Evolutionary conservation across 2,113 vertebrate species (phyloP).

Genomic region (Brevimyrus niger): DNA sequence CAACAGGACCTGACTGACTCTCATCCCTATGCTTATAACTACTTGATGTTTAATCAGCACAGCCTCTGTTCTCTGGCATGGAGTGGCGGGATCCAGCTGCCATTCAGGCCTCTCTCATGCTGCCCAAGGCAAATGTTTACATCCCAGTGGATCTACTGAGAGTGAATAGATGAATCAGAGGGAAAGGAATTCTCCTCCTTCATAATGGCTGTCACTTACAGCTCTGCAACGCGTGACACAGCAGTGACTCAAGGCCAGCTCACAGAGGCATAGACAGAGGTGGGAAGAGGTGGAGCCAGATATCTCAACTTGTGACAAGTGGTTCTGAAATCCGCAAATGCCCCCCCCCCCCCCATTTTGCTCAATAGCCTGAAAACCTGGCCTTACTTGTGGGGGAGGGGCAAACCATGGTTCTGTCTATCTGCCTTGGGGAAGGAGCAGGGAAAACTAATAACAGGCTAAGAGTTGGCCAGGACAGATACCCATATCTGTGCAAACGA

Average conservation of each 20-base stretch:
- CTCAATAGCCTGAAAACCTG: neutral
- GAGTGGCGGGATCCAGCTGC: neutral
- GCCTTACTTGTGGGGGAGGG: neutral
- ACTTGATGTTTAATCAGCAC: neutral
- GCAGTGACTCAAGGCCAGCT: constrained; percentile 24
- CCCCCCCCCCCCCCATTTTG: neutral
- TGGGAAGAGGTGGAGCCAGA: constrained; percentile 5
- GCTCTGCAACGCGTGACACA: constrained; percentile 46
- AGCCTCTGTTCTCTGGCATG: neutral
- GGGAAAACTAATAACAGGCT: neutral
- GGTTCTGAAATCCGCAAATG: neutral
- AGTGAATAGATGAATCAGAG: constrained; percentile 56
- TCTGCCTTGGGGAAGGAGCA: neutral
- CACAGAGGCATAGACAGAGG: constrained; percentile 37
- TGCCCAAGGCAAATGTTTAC: constrained; percentile 45
- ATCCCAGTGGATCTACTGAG: constrained; percentile 45
- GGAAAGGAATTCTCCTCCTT: constrained; percentile 39
- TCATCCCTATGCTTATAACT: neutral
- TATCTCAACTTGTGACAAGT: neutral
- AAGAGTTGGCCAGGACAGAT: neutral
- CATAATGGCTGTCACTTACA: constrained; percentile 46
- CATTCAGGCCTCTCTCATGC: neutral
- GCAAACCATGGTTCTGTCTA: neutral
- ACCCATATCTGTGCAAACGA: neutral
- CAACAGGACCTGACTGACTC: constrained; percentile 31